Percentiles rank a stretch among this genome's conserved stretches.
These are phyloP conservation scores for Plemyria rubiginata DNA, from an alignment of 2,888 invertebrate genomes.

Conservation along the genomic window DNA sequence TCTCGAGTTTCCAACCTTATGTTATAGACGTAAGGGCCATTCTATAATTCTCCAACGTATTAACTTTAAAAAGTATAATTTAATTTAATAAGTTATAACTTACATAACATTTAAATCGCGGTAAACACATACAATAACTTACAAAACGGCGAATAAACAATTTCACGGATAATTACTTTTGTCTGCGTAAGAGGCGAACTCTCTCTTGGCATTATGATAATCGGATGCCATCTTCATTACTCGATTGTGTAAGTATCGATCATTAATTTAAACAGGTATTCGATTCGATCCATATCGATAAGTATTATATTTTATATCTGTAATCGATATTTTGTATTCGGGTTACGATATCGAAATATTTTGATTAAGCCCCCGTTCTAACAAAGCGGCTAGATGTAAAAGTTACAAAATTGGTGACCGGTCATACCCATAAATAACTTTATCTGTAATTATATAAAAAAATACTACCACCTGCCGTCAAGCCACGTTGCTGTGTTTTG, in stretches of 20 bases:
- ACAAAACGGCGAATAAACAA: constrained; percentile 43
- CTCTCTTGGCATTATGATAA: constrained; percentile 54
- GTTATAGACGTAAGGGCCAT: no score
- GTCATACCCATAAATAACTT: no score
- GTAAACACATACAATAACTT: constrained; percentile 28
- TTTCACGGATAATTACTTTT: constrained; percentile 47
- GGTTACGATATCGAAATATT: constrained; percentile 38
- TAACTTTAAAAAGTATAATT: neutral
- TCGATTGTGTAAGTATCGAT: constrained; percentile 52
- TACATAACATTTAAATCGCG: constrained; percentile 26
- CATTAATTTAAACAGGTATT: constrained; percentile 53
- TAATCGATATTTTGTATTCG: constrained; percentile 50
- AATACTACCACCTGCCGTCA: no score
- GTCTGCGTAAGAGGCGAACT: constrained; percentile 47
- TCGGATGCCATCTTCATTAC: constrained; percentile 57
- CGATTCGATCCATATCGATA: constrained; percentile 47
- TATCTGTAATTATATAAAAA: no score
- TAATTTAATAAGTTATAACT: neutral
- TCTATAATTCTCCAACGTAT: neutral
- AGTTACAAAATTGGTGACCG: no score
- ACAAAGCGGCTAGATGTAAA: no score
- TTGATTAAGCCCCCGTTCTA: constrained; percentile 15
- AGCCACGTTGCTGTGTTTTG: no score
- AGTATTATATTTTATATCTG: constrained; percentile 40
- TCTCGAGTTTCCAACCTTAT: no score